Evolutionary conservation across 2,888 invertebrate genomes (phyloP).

Genomic region (Agrochola litura): DNA sequence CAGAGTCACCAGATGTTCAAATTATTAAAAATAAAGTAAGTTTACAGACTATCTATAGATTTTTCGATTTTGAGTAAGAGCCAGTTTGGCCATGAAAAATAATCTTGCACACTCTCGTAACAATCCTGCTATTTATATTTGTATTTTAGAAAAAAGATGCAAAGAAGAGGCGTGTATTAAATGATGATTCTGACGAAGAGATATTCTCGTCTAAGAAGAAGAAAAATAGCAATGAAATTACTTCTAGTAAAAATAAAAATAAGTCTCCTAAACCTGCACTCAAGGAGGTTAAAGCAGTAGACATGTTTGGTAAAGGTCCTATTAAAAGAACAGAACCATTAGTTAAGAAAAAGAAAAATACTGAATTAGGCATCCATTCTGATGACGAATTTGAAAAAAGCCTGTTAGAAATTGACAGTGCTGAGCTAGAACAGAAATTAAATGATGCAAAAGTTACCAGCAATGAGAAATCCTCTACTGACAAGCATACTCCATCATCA

Average conservation of each 20-base stretch:
- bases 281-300: constrained; percentile 85
- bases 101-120: not conserved
- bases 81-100: not conserved
- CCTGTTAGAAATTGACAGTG: constrained; percentile 92
- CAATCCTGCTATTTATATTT: not conserved
- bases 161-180: constrained; percentile 54
- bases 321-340: constrained; percentile 90
- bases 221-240: constrained; percentile 76
- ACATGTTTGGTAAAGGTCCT: constrained; percentile 92
- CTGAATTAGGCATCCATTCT: constrained; percentile 91
- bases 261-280: constrained; percentile 71
- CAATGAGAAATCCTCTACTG: constrained; percentile 17
- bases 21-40: constrained; percentile 83
- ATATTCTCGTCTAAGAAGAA: constrained; percentile 59
- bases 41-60: not conserved
- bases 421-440: constrained; percentile 68
- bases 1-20: constrained; percentile 90
- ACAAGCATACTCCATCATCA: constrained; percentile 23
- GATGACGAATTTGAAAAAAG: constrained; percentile 94
- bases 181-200: constrained; percentile 66
- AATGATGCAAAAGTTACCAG: constrained; percentile 19
- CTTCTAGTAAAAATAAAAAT: constrained; percentile 73
- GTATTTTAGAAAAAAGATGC: constrained; percentile 56
- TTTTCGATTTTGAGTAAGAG: not conserved
- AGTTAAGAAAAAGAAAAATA: constrained; percentile 83